Conservation (phyloP, 1,140 invertebrate species). For the Linepithema humile region DNA sequence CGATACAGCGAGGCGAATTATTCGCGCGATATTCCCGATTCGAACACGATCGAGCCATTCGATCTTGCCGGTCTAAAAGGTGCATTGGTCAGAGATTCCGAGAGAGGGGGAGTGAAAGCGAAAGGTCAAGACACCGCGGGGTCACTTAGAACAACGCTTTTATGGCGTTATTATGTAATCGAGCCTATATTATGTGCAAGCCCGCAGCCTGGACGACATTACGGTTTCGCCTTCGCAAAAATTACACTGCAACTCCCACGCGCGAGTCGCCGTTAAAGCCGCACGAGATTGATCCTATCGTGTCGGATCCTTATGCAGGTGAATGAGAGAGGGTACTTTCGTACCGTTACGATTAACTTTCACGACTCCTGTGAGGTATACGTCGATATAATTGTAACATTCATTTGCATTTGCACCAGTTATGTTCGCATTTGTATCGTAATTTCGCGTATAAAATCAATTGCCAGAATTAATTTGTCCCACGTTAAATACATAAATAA, state of each 20-base stretch:
- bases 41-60: constrained; percentile 53
- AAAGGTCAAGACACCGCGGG: constrained; percentile 82
- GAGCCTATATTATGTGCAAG: constrained; percentile 33
- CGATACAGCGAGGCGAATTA: constrained; percentile 12
- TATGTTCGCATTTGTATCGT: constrained; percentile 15
- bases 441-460: not conserved
- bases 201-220: not conserved
- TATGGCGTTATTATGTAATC: constrained; percentile 75
- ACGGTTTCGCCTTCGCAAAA: constrained; percentile 8
- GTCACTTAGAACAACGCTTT: constrained; percentile 80
- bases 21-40: constrained; percentile 40
- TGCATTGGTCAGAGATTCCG: constrained; percentile 72
- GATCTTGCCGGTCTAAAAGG: constrained; percentile 42
- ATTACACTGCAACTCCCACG: constrained; percentile 28
- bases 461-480: not conserved
- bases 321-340: not conserved
- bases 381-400: constrained; percentile 16
- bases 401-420: not conserved
- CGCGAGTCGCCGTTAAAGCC: not conserved
- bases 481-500: not conserved
- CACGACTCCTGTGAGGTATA: not conserved
- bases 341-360: constrained; percentile 27
- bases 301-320: not conserved
- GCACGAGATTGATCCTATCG: not conserved
- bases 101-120: constrained; percentile 81